These are phyloP conservation scores for Plagiodera versicolora DNA, from an alignment of 2,888 invertebrate genomes.

Conservation along the genomic window DNA sequence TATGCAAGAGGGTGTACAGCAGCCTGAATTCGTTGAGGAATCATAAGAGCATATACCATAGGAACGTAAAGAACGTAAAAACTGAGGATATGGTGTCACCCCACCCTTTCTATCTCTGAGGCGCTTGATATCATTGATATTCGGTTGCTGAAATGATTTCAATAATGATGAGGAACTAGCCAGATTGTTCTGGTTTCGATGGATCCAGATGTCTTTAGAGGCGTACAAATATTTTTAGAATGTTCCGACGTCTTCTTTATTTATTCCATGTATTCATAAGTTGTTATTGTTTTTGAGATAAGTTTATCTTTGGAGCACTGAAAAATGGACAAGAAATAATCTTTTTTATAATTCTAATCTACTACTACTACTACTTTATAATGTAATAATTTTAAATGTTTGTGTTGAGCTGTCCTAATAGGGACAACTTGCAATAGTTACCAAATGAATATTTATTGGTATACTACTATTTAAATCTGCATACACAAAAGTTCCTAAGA, in stretches of 20 bases:
- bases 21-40: slow-evolving; percentile 87
- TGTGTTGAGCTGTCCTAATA: neutral
- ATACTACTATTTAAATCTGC: slow-evolving; percentile 2
- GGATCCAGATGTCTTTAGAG: slow-evolving; percentile 19
- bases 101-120: slow-evolving; percentile 54
- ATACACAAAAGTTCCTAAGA: slow-evolving; percentile 19
- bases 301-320: slow-evolving; percentile 27
- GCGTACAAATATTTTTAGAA: slow-evolving; percentile 31
- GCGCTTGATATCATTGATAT: neutral
- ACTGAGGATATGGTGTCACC: slow-evolving; percentile 54
- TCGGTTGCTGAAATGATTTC: slow-evolving; percentile 7
- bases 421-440: neutral
- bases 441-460: slow-evolving; percentile 6
- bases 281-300: slow-evolving; percentile 34
- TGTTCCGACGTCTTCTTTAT: slow-evolving; percentile 31
- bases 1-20: slow-evolving; percentile 90
- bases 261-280: slow-evolving; percentile 31
- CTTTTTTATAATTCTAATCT: slow-evolving; percentile 9
- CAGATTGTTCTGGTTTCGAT: slow-evolving; percentile 20
- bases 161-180: slow-evolving; percentile 9
- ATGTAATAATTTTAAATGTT: neutral
- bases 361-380: slow-evolving; percentile 2
- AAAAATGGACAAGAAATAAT: slow-evolving; percentile 25
- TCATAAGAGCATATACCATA: slow-evolving; percentile 92
- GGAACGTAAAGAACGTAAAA: slow-evolving; percentile 74